Evolutionary conservation across 2,113 vertebrate genomes (phyloP).

Genomic region (Meles meles): DNA sequence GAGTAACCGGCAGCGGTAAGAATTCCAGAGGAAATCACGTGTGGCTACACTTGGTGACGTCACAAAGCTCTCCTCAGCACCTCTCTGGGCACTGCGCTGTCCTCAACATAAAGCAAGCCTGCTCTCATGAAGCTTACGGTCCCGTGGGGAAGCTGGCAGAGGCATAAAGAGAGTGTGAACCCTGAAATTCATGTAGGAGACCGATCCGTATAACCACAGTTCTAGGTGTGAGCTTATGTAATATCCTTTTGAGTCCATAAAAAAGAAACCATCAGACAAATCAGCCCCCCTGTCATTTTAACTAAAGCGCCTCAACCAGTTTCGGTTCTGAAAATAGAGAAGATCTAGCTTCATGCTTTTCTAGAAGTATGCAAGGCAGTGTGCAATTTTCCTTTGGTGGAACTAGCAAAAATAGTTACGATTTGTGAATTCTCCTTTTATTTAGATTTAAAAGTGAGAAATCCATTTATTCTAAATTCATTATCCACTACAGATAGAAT

Average conservation of each 20-base stretch:
- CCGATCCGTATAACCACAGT: not conserved
- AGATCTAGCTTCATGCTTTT: not conserved
- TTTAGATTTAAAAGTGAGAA: slow-evolving; percentile 30
- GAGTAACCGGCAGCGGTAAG: not conserved
- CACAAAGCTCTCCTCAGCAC: not conserved
- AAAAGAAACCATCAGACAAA: slow-evolving; percentile 44
- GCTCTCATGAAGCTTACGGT: not conserved
- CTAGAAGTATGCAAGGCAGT: not conserved
- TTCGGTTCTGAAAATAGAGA: slow-evolving; percentile 31
- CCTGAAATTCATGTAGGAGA: not conserved
- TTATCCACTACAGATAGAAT: not conserved
- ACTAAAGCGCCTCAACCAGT: not conserved
- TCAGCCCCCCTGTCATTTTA: not conserved
- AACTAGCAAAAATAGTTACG: not conserved
- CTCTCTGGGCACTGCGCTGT: not conserved
- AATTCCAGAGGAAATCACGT: not conserved
- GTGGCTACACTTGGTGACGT: not conserved
- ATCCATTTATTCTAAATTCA: slow-evolving; percentile 20
- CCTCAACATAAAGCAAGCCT: not conserved
- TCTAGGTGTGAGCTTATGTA: slow-evolving; percentile 1
- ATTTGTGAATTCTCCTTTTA: not conserved
- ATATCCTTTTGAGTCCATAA: not conserved
- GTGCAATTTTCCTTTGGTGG: not conserved
- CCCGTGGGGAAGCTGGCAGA: not conserved
- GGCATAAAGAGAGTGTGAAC: not conserved